Evolutionary conservation across 2,113 vertebrate species (phyloP).

Genomic region (Petaurus breviceps): DNA sequence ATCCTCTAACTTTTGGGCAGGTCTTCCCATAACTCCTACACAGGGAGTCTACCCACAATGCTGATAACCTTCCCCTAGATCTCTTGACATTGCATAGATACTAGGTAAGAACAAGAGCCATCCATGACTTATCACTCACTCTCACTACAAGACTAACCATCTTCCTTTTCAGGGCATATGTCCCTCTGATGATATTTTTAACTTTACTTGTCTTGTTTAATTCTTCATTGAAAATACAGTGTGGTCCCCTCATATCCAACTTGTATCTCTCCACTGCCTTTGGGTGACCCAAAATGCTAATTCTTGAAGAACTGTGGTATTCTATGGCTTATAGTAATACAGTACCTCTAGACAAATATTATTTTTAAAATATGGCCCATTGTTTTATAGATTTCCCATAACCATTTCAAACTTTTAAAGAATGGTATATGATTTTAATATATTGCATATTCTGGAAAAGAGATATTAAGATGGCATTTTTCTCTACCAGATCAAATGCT

Average conservation of each 20-base stretch:
- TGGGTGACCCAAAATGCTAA: not conserved
- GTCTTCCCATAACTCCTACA: not conserved
- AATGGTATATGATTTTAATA: not conserved
- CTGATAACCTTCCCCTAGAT: not conserved
- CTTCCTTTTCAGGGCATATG: not conserved
- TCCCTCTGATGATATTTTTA: not conserved
- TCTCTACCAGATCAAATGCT: not conserved
- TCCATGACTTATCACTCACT: not conserved
- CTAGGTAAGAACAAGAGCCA: not conserved
- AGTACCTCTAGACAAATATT: not conserved
- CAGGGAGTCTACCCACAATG: not conserved
- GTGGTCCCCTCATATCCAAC: not conserved
- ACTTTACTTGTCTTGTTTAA: not conserved
- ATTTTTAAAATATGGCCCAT: not conserved
- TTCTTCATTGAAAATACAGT: not conserved
- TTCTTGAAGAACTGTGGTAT: not conserved
- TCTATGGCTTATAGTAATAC: not conserved
- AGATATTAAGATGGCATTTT: not conserved
- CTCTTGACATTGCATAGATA: not conserved
- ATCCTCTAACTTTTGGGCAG: not conserved
- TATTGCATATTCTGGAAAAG: not conserved
- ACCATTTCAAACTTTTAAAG: not conserved
- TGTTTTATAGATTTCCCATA: not conserved
- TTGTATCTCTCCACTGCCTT: not conserved
- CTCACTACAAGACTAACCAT: not conserved